Percentiles rank a stretch among this genome's conserved stretches.
These are phyloP conservation scores for Leptinotarsa rubiginosa DNA, from an alignment of 2,888 invertebrate genomes.

Conservation along the genomic window DNA sequence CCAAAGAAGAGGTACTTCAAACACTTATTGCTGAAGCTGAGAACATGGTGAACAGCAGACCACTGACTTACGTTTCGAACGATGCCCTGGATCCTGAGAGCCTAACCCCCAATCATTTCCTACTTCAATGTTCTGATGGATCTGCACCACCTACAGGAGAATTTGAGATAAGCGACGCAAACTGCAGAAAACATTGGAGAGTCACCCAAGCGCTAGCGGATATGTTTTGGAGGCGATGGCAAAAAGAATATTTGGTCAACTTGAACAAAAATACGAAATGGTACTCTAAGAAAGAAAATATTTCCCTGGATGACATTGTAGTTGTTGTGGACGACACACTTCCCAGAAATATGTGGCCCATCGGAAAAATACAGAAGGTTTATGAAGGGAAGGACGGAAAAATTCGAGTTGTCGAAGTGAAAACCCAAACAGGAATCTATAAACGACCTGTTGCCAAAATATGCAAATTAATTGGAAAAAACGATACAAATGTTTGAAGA, in stretches of 20 bases:
- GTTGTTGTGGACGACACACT: background rate
- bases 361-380: background rate
- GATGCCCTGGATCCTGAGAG: background rate
- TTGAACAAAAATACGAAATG: background rate
- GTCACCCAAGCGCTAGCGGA: background rate
- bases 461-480: too few species aligned
- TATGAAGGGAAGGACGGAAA: background rate
- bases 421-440: too few species aligned
- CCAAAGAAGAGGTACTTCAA: too few species aligned
- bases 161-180: background rate
- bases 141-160: background rate
- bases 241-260: constrained; percentile 4
- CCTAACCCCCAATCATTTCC: background rate
- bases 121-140: background rate
- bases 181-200: background rate
- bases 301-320: background rate
- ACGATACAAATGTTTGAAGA: too few species aligned
- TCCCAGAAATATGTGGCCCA: background rate
- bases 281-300: too few species aligned
- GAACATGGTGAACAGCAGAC: background rate
- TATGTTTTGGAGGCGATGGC: background rate
- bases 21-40: too few species aligned
- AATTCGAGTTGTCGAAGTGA: too few species aligned
- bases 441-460: too few species aligned
- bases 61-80: background rate